phyloP scores from a whole-genome alignment of 2,797 vertebrate species.

The Ptychadena robeensis region DNA sequence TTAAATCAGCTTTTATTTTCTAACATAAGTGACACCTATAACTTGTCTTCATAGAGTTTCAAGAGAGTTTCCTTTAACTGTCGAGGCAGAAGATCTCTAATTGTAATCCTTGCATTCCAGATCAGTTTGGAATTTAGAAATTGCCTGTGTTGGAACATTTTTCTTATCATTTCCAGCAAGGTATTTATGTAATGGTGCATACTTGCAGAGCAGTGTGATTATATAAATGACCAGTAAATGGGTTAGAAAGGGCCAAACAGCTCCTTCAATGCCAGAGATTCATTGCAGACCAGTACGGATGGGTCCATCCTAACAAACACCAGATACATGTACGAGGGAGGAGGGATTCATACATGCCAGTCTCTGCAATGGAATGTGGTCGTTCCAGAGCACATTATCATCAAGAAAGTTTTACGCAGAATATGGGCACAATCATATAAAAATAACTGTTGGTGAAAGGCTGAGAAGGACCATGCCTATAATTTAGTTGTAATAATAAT shows the following conservation, averaged over 20 bases:
- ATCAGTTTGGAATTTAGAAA: slow-evolving; percentile 57
- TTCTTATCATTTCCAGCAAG: slow-evolving; percentile 56
- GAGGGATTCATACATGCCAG: slow-evolving; percentile 49
- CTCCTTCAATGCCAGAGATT: slow-evolving; percentile 52
- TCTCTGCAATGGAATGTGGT: not conserved
- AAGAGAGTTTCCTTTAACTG: slow-evolving; percentile 22
- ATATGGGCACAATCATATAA: not conserved
- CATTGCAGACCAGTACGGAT: slow-evolving; percentile 45
- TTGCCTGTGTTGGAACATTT: slow-evolving; percentile 56
- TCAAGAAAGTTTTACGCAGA: not conserved
- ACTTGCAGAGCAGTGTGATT: slow-evolving; percentile 52
- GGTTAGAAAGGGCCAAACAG: slow-evolving; percentile 45
- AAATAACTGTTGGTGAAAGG: not conserved
- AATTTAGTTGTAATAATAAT: not conserved
- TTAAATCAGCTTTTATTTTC: not conserved
- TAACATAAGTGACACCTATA: not conserved
- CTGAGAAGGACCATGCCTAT: not conserved
- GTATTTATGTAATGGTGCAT: slow-evolving; percentile 54
- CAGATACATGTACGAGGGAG: slow-evolving; percentile 41
- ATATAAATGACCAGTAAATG: slow-evolving; percentile 54
- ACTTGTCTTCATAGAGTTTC: not conserved
- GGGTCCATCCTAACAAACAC: slow-evolving; percentile 47
- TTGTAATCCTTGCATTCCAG: slow-evolving; percentile 58
- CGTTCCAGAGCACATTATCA: not conserved
- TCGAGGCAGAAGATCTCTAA: slow-evolving; percentile 43